Evolutionary conservation across 2,797 vertebrate species (phyloP).

Genomic region (Alectoris magna): DNA sequence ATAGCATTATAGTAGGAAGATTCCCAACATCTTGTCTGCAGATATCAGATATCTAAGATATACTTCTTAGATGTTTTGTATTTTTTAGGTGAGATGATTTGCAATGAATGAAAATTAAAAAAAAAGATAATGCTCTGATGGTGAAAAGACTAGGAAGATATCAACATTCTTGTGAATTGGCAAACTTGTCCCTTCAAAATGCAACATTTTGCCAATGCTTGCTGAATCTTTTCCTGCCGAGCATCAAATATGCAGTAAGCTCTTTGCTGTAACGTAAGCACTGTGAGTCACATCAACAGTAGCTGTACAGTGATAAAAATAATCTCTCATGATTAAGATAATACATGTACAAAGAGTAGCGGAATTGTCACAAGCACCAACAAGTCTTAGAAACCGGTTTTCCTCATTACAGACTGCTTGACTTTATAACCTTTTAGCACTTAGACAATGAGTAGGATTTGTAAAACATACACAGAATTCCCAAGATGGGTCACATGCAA

Average conservation of each 20-base stretch:
- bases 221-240: background rate
- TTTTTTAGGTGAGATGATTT: background rate
- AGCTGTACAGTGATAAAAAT: background rate
- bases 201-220: background rate
- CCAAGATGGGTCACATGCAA: background rate
- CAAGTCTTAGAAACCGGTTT: background rate
- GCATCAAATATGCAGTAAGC: background rate
- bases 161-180: background rate
- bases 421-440: background rate
- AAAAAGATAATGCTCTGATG: background rate
- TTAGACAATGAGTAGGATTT: background rate
- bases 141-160: background rate
- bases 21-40: background rate
- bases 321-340: background rate
- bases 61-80: background rate
- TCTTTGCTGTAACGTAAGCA: background rate
- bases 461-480: background rate
- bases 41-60: background rate
- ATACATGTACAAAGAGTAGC: background rate
- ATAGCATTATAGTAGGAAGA: background rate
- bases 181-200: background rate
- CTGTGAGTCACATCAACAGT: background rate
- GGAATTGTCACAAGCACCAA: background rate
- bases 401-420: background rate
- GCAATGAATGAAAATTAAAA: background rate